Base-by-base conservation (phyloP, 2,888 invertebrate genomes). In the Neocrepidodera transversa region DNA sequence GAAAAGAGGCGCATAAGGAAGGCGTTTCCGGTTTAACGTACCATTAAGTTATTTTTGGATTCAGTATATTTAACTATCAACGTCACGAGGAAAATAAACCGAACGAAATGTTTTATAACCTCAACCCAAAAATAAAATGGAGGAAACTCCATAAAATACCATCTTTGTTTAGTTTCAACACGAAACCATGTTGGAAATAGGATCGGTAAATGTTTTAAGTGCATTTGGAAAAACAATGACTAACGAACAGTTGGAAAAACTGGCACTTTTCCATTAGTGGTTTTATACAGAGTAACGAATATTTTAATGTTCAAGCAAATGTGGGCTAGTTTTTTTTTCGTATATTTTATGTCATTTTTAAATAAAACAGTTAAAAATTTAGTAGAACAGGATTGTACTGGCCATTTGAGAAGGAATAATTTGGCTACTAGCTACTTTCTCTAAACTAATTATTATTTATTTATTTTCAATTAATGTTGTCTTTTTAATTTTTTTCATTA, bases 11-110 rank as follows among this genome's bases (percentile, higher is more conserved):
- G 14, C 28, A 45, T 45, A 28, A 35, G 57, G 57, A 58, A 47
- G 52, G 30, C 43, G 58, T 45, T 58, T 58, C 58, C 58, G 58
- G 58, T 45, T 35, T 18, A 52, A 43, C 35, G 14, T 51, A 51
- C 43, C 51, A 47, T 58, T 28, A 47, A 50, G 45, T 38, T 60
- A 60, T 60, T 60, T 60, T 60, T 40, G 32, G 60, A 55, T 40
- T 18, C 51, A 47, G 50, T 60, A 60, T 51, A 51, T 60, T 60
- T 55, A 60, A 60, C 60, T 60, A 40, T 45, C 13, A 38, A 47
- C 55, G 55, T 45, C 60, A 55, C 47, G 30, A 52, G 45, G 30
- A 28, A 36, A 50, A 42, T 57, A 55, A 55, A 55, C 51, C 30
- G 16, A 30, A 32, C 28, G 40, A 43, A 49, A 55, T 28, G 17